These are phyloP conservation scores for Callinectes sapidus DNA, from an alignment of 2,888 invertebrate genomes.

Conservation along the genomic window DNA sequence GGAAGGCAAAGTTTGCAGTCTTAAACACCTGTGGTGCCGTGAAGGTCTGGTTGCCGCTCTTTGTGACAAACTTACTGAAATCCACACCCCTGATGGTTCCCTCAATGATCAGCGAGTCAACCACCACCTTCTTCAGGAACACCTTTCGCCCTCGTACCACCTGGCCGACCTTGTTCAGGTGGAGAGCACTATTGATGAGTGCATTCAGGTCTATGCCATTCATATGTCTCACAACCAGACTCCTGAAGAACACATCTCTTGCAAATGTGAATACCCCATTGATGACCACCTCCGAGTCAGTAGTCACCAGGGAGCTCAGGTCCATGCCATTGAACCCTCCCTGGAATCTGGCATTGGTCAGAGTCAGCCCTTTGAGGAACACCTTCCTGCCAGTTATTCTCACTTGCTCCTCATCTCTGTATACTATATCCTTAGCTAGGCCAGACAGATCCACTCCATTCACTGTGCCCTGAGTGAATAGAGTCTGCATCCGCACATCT, in stretches of 20 bases:
- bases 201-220: conserved; percentile 41
- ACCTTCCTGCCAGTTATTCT: conserved; percentile 15
- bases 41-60: conserved; percentile 33
- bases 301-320: background rate
- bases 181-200: background rate
- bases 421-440: conserved; percentile 30
- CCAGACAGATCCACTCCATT: conserved; percentile 27
- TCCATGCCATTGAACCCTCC: conserved; percentile 29
- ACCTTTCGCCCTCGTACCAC: conserved; percentile 39
- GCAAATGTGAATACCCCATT: conserved; percentile 22
- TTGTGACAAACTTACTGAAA: conserved; percentile 46
- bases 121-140: background rate
- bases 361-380: background rate
- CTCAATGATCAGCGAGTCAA: background rate
- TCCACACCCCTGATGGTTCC: conserved; percentile 38
- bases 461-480: background rate
- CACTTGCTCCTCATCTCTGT: background rate
- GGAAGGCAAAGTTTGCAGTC: conserved; percentile 16
- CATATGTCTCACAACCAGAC: background rate
- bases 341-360: background rate
- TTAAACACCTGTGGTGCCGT: conserved; percentile 30
- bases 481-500: background rate
- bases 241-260: conserved; percentile 1
- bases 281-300: background rate
- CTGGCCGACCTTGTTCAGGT: conserved; percentile 30